Base-by-base conservation (phyloP, 2,113 vertebrate genomes). In the Neolamprologus toae region DNA sequence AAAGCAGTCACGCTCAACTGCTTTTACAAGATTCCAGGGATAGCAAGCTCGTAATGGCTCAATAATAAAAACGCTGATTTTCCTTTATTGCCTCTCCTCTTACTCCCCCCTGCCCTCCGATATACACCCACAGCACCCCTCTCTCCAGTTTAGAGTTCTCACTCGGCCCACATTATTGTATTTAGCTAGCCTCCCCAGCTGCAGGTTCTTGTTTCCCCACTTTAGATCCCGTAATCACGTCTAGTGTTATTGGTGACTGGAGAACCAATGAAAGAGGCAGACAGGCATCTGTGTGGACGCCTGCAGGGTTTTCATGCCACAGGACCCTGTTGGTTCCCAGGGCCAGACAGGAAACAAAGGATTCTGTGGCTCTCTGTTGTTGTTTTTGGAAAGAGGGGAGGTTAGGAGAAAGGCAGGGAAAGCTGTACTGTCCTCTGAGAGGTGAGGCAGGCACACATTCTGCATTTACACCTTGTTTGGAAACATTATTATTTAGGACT, bases 11-110 rank as follows among this genome's bases (percentile, higher is more conserved):
- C 61, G 66, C 90, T 91, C 88, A 78, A 61, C 85, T 89, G 54
- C 83, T 89, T 94, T 95, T 89, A 94, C 89, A 89, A 90, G 91
- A 90, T 94, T 91, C 92, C 85, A 68, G 91, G 90, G 92, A 92
- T 86, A 66, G 87, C 28, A 3, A 87, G 84, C 89, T 89, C 79
- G 7, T 86, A 92, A 93, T 86, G 71, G 89, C 89, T 81, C 86
- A 86, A 91, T 93, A 90, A 91, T 92, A 90, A 92, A 91, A 86
- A 51, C 3, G 23, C 83, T 57, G 71, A 90, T 92, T 94, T 89
- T 92, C 86, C 86, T 88, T 92, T 86, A 92, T 90, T 91, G 86
- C 89, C 51, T 85, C 83, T 88, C 68, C 79, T 26, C 28, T 71
- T 47, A 76, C 90, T 86, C 84, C 49, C 84, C 85, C 84, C 81